Evolutionary conservation across 2,113 vertebrate genomes (phyloP).

Genomic region (Campylorhamphus procurvoides): DNA sequence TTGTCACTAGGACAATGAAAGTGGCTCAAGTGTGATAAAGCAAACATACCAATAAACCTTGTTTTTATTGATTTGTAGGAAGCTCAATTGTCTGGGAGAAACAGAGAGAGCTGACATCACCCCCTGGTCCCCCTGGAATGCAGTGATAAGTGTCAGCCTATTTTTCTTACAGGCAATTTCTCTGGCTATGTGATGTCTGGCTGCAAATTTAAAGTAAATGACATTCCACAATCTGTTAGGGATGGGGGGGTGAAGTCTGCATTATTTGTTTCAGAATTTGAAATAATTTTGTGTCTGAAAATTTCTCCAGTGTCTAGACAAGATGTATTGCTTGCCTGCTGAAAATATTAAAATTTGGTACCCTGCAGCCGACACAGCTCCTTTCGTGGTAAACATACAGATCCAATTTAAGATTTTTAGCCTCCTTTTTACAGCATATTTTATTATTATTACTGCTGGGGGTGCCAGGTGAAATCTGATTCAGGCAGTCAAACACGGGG

Average conservation of each 20-base stretch:
- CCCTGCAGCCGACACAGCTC: background rate
- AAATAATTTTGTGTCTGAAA: constrained; percentile 63
- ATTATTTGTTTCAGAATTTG: constrained; percentile 56
- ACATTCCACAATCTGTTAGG: constrained; percentile 57
- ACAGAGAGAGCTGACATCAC: constrained; percentile 52
- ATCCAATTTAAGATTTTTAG: constrained; percentile 32
- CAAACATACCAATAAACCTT: constrained; percentile 60
- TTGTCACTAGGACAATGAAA: constrained; percentile 27
- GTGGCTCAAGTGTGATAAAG: constrained; percentile 45
- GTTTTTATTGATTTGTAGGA: constrained; percentile 72
- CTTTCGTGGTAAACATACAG: constrained; percentile 42
- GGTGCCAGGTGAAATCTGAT: background rate
- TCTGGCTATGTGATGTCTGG: constrained; percentile 59
- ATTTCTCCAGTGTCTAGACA: constrained; percentile 69
- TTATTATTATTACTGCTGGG: background rate
- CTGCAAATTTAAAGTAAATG: constrained; percentile 65
- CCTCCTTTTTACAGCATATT: background rate
- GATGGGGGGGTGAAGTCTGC: background rate
- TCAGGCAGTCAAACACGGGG: background rate
- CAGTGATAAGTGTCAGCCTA: constrained; percentile 13
- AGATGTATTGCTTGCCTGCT: constrained; percentile 57
- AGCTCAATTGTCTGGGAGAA: constrained; percentile 64
- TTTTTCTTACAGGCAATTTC: constrained; percentile 64
- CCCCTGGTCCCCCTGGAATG: constrained; percentile 36
- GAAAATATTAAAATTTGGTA: constrained; percentile 60